Base-by-base conservation (phyloP, 2,113 vertebrate species). In the Propithecus coquereli region DNA sequence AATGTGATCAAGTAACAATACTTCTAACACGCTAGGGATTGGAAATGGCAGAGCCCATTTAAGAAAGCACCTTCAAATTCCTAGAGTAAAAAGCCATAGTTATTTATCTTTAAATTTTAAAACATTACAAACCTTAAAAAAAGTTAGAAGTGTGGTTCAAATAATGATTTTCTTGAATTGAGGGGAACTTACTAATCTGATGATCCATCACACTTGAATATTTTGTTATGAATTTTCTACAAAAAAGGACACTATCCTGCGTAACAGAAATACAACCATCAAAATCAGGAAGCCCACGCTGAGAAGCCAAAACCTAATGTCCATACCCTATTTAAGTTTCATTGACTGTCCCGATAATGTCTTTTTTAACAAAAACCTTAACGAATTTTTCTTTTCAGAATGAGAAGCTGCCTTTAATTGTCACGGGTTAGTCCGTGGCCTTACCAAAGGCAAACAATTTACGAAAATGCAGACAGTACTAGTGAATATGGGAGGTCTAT, bases 401-500 rank as follows among this genome's bases (percentile, higher is more conserved):
- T 20, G 22, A 5, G 4, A 0, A 1, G 3, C 30, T 45, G 20
- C 1, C 8, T 25, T 52, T n/a, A 32, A 22, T 22, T 32, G 12
- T 12, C 0, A 4, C 3, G 5, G n/a, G 2, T 68, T 22, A 13
- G 5, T 54, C 57, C 34, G 11, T 30, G 22, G 6, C 13, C 16
- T 85, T 79, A 17, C n/a, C 18, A 16, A 25, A 54, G 8, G 12
- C 27, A 52, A 45, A 52, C 1, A 0, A 2, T 6, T 37, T 6
- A 25, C 32, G 17, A 8, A 43, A 17, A 16, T 37, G 10, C 18
- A 70, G 52, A 63, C 1, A 4, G 6, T 4, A 5, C 18, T 30
- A 0, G 0, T 52, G 30, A 43, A 4, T 3, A 4, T 5, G 4
- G 37, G 4, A 2, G 14, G 12, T 23, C 37, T 27, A 27, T 1